A percentile compares a stretch with the other conserved stretches of the same genome.
Evolutionary conservation across 2,888 invertebrate species (phyloP).

Genomic region (Thera obeliscata): DNA sequence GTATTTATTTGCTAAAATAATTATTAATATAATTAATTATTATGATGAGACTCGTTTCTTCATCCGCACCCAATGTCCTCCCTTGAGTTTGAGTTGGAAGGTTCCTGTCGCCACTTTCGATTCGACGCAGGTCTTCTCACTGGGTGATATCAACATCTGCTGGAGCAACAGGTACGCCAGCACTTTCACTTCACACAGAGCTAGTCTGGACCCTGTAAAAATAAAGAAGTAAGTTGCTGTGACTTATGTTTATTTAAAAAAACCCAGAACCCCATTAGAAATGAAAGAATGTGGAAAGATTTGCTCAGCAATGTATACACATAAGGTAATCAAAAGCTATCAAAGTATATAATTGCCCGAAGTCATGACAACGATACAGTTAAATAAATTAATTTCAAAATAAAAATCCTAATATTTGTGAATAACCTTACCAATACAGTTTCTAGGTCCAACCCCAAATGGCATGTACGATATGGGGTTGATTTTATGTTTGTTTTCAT

Average conservation of each 20-base stretch:
- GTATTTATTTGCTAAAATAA: no score
- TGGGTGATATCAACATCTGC: slow-evolving; percentile 53
- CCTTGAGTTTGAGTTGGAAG: slow-evolving; percentile 52
- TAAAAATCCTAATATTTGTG: background rate
- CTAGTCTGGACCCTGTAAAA: slow-evolving; percentile 56
- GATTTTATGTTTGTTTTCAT: slow-evolving; percentile 80
- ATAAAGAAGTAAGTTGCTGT: no score
- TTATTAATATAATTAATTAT: no score
- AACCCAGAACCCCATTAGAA: no score
- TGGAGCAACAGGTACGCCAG: slow-evolving; percentile 55
- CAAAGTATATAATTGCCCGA: no score
- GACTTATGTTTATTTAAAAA: no score
- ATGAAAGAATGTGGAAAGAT: no score
- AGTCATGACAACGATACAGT: no score
- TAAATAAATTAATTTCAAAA: no score
- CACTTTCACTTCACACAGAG: slow-evolving; percentile 60
- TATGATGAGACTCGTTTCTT: slow-evolving; percentile 34
- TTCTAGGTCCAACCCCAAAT: slow-evolving; percentile 85
- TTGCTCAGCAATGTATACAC: no score
- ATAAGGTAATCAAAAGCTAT: no score
- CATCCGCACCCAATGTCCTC: slow-evolving; percentile 60
- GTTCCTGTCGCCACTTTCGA: slow-evolving; percentile 41
- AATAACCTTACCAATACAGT: slow-evolving; percentile 82
- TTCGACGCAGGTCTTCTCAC: slow-evolving; percentile 51
- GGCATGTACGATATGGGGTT: slow-evolving; percentile 71